A percentile compares a stretch with the other conserved stretches of the same genome.
Conservation (phyloP, 2,888 invertebrate genomes). For the Erannis defoliaria region DNA sequence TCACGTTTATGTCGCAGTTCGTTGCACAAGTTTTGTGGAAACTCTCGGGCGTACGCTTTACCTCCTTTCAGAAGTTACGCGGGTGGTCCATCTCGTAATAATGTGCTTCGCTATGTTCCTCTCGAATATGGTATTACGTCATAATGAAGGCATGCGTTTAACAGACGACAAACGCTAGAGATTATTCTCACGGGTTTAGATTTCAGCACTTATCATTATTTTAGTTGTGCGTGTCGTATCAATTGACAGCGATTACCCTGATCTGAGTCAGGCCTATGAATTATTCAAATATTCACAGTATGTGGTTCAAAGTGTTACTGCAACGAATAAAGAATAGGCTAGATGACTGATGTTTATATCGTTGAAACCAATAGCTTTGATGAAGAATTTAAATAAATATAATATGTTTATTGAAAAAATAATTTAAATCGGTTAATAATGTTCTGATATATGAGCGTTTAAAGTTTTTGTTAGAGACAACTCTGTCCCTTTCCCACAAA, state of each 20-base stretch:
- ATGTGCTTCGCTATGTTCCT: slow-evolving; percentile 17
- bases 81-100: slow-evolving; percentile 20
- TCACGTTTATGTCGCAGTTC: slow-evolving; percentile 38
- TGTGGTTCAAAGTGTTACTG: slow-evolving; percentile 4
- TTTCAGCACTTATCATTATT: slow-evolving; percentile 25
- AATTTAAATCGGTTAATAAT: too few species aligned
- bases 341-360: too few species aligned
- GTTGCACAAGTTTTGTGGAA: slow-evolving; percentile 40
- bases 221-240: slow-evolving; percentile 14
- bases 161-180: slow-evolving; percentile 11
- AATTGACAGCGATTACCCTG: slow-evolving; percentile 23
- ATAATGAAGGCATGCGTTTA: slow-evolving; percentile 20
- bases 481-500: too few species aligned
- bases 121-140: slow-evolving; percentile 28
- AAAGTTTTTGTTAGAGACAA: too few species aligned
- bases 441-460: too few species aligned
- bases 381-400: too few species aligned
- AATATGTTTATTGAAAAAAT: too few species aligned
- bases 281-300: slow-evolving; percentile 16
- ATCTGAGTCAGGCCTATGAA: slow-evolving; percentile 21
- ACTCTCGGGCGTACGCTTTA: slow-evolving; percentile 29
- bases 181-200: slow-evolving; percentile 30
- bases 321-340: not conserved
- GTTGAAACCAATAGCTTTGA: too few species aligned
- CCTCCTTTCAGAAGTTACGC: slow-evolving; percentile 17